Evolutionary conservation across 1,140 invertebrate genomes (phyloP).

Genomic region (Aporrectodea caliginosa): DNA sequence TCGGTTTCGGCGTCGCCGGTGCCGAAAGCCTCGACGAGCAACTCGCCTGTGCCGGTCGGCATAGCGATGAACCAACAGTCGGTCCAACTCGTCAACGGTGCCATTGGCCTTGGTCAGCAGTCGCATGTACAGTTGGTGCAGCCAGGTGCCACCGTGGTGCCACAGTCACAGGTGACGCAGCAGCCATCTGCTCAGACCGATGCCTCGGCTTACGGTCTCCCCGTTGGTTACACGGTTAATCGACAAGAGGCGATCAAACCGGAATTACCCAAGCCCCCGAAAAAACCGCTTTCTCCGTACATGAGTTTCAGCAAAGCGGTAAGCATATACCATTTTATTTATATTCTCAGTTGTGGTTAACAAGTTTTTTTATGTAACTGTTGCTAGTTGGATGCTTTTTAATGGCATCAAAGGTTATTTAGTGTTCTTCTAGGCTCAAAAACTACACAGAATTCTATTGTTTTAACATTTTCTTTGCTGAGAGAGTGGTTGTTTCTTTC

Average conservation of each 20-base stretch:
- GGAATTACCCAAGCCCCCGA: conserved; percentile 21
- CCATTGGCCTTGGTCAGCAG: neutral
- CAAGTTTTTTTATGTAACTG: too few relatives aligned
- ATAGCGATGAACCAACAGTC: neutral
- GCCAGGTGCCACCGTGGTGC: too few relatives aligned
- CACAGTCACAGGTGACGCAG: neutral
- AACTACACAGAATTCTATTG: too few relatives aligned
- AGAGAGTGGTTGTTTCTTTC: too few relatives aligned
- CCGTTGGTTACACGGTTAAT: neutral
- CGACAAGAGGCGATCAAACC: neutral
- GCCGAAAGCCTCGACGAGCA: neutral
- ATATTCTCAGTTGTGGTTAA: too few relatives aligned
- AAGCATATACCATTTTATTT: too few relatives aligned
- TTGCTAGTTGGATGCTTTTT: too few relatives aligned
- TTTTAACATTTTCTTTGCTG: too few relatives aligned
- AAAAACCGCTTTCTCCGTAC: conserved; percentile 30
- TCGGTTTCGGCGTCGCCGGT: neutral
- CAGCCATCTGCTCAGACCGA: neutral
- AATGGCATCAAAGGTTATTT: too few relatives aligned
- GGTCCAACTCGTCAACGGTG: neutral
- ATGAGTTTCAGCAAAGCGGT: conserved; percentile 33
- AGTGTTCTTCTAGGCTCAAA: too few relatives aligned
- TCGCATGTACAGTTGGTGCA: too few relatives aligned
- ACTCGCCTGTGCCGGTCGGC: neutral
- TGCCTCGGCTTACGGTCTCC: neutral